phyloP scores from a whole-genome alignment of 2,888 invertebrate species.

The Sinotaia quadrata region DNA sequence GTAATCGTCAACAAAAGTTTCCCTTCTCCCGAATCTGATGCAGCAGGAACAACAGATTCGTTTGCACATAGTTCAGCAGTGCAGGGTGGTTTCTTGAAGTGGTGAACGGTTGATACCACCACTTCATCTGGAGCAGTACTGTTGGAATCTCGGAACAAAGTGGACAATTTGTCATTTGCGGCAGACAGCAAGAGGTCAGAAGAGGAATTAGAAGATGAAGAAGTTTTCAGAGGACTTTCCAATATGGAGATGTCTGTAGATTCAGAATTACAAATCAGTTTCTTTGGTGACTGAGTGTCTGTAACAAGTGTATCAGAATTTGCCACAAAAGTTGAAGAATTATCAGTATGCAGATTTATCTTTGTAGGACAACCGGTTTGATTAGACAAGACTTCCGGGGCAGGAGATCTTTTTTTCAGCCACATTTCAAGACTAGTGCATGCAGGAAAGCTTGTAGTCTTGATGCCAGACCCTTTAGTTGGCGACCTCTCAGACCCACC shows the following conservation, averaged over 20 bases:
- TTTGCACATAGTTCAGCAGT: neutral
- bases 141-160: neutral
- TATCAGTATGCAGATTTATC: too few relatives aligned
- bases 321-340: too few relatives aligned
- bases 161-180: neutral
- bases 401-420: slow-evolving; percentile 47
- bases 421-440: slow-evolving; percentile 47
- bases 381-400: too few relatives aligned
- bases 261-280: slow-evolving; percentile 27
- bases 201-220: neutral
- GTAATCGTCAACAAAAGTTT: neutral
- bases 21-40: neutral
- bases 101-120: neutral
- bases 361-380: too few relatives aligned
- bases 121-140: neutral
- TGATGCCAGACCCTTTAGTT: slow-evolving; percentile 31
- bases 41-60: neutral
- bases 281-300: slow-evolving; percentile 62
- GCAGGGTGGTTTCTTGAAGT: neutral
- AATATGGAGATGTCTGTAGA: slow-evolving; percentile 37
- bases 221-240: slow-evolving; percentile 52
- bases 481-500: slow-evolving; percentile 41
- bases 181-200: neutral
- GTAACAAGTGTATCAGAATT: slow-evolving; percentile 53
- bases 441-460: slow-evolving; percentile 5